Conservation (phyloP, 2,888 invertebrate genomes). For the Microctonus aethiopoides region DNA sequence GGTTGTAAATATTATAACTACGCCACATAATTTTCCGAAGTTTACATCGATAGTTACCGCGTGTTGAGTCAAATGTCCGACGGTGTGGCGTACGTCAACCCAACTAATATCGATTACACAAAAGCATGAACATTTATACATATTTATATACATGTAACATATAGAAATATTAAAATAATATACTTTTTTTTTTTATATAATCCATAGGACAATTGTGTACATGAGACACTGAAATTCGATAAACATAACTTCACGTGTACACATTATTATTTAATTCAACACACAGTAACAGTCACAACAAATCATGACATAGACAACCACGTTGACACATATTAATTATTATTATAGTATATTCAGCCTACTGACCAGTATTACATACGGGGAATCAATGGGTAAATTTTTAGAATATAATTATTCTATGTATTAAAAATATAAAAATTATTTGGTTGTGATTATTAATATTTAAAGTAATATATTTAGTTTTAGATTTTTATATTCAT, state of each 20-base stretch:
- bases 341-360: too few species aligned
- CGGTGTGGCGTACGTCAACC: conserved; percentile 19
- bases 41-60: conserved; percentile 20
- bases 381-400: too few species aligned
- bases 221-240: background rate
- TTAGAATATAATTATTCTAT: too few species aligned
- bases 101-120: conserved; percentile 16
- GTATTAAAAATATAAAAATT: too few species aligned
- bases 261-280: background rate
- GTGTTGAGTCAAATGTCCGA: conserved; percentile 13
- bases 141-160: background rate
- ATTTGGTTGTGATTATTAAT: too few species aligned
- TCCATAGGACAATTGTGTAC: background rate
- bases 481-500: too few species aligned
- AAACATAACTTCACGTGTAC: background rate
- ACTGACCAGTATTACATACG: too few species aligned
- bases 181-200: background rate
- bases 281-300: background rate
- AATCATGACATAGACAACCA: too few species aligned
- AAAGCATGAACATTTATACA: too few species aligned
- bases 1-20: conserved; percentile 9
- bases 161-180: background rate
- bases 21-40: conserved; percentile 21
- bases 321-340: too few species aligned
- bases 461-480: too few species aligned